Percentiles rank a stretch among this genome's conserved stretches.
These are phyloP conservation scores for Leptinotarsa tumamoca DNA, from an alignment of 2,888 invertebrate species.

Conservation along the genomic window DNA sequence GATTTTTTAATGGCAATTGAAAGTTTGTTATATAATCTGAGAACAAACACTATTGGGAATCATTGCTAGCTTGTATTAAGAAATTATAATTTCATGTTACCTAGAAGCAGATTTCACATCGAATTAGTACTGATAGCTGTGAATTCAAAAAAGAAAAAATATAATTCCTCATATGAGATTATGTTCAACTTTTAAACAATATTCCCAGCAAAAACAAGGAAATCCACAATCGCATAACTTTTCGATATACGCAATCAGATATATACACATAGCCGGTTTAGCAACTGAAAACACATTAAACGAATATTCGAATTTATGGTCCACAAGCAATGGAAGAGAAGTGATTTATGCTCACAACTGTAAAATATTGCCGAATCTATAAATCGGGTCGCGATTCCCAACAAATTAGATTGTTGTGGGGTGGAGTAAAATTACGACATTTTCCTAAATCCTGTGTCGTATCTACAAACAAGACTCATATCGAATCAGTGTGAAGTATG, in stretches of 20 bases:
- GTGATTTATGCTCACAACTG: slow-evolving; percentile 43
- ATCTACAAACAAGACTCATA: neutral
- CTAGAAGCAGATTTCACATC: too few species aligned
- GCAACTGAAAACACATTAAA: slow-evolving; percentile 57
- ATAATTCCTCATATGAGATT: neutral
- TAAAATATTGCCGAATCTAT: slow-evolving; percentile 43
- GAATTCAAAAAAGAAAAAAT: too few species aligned
- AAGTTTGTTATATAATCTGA: too few species aligned
- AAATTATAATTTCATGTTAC: too few species aligned
- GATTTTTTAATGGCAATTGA: too few species aligned
- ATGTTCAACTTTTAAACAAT: slow-evolving; percentile 21
- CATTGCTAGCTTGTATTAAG: too few species aligned
- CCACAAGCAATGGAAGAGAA: slow-evolving; percentile 36
- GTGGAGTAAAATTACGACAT: neutral
- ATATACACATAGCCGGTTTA: slow-evolving; percentile 44
- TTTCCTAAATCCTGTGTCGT: neutral
- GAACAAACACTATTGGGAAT: too few species aligned
- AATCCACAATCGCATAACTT: slow-evolving; percentile 53
- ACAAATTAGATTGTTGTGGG: neutral
- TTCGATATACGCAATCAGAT: slow-evolving; percentile 46
- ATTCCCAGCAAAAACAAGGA: slow-evolving; percentile 38
- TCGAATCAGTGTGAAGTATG: too few species aligned
- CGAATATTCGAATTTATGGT: slow-evolving; percentile 53
- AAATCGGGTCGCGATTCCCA: slow-evolving; percentile 12
- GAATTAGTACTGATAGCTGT: too few species aligned